phyloP scores from a whole-genome alignment of 2,113 vertebrate genomes.

The Xiphorhynchus elegans region DNA sequence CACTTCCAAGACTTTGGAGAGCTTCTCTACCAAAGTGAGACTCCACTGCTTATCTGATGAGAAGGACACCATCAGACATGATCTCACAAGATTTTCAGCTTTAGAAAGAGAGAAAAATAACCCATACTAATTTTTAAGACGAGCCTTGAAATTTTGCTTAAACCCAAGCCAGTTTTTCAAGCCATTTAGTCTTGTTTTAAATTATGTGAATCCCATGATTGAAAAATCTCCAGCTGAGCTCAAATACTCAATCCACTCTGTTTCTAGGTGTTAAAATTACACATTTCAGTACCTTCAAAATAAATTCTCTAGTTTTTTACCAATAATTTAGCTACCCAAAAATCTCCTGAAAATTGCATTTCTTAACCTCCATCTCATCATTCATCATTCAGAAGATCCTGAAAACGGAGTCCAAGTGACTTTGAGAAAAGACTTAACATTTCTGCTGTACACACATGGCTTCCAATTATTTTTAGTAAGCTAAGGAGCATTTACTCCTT shows the following conservation, averaged over 20 bases:
- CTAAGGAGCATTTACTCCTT: neutral
- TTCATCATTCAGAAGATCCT: neutral
- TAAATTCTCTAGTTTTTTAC: accelerated
- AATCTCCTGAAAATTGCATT: neutral
- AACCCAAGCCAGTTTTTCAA: neutral
- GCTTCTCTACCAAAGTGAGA: neutral
- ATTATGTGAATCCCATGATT: neutral
- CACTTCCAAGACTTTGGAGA: neutral
- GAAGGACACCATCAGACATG: neutral
- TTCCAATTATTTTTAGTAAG: neutral
- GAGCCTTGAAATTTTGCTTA: neutral
- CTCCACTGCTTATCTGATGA: neutral
- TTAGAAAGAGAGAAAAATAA: neutral
- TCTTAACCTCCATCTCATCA: neutral
- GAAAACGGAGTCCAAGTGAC: neutral
- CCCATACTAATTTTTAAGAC: neutral
- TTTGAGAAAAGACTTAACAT: neutral
- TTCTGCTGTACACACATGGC: neutral
- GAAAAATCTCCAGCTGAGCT: neutral
- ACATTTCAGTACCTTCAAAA: neutral
- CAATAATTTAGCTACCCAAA: neutral
- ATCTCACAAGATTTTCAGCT: neutral
- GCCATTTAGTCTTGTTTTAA: neutral
- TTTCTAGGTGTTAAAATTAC: neutral
- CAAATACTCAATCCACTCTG: neutral